Evolutionary conservation across 2,113 vertebrate genomes (phyloP), one percentile per base, ranked within the genome.

Genomic region (Nestor notabilis): DNA sequence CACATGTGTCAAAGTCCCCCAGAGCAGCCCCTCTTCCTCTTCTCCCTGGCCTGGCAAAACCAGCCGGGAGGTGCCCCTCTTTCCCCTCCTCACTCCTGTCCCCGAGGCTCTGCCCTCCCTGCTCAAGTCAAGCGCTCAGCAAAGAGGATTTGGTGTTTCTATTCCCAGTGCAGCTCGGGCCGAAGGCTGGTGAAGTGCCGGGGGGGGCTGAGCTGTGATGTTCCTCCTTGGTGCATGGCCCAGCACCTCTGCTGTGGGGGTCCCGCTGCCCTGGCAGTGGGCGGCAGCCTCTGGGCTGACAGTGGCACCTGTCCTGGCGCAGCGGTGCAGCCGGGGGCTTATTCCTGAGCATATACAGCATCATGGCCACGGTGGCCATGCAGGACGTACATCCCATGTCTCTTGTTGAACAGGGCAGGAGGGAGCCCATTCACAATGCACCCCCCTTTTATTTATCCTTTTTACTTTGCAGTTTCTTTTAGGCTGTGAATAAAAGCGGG

Each of bases 101-200:
- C 24, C 33, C 7, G 0, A 10, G 68, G 4, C 71, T 49, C n/a
- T 55, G 77, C 49, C 61, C 52, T 28, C 53, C n/a, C 37, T 8
- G 43, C 82, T 16, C 33, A 41, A 84, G 90, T 5, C 50, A 49
- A 41, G 78, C 0, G 65, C 92, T 71, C 65, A 18, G 74, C 95
- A 92, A 95, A 95, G 89, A 55, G 93, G 97, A 86, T 97, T 96
- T 72, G 64, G 83, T 44, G 0, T 23, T 70, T 60, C 93, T 97
- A 77, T 96, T 97, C 92, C 33, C 7, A 8, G 90, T 3, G 43
- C 56, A 17, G 64, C 70, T 44, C 2, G 7, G 77, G 46, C 16
- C 93, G 2, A 85, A 0, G 66, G 72, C 27, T 1, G 52, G 44
- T 2, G 8, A 25, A 11, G 33, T 24, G 46, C 9, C 2, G 2